Base-by-base conservation (phyloP, 2,797 vertebrate genomes). In the Coregonus sp. region DNA sequence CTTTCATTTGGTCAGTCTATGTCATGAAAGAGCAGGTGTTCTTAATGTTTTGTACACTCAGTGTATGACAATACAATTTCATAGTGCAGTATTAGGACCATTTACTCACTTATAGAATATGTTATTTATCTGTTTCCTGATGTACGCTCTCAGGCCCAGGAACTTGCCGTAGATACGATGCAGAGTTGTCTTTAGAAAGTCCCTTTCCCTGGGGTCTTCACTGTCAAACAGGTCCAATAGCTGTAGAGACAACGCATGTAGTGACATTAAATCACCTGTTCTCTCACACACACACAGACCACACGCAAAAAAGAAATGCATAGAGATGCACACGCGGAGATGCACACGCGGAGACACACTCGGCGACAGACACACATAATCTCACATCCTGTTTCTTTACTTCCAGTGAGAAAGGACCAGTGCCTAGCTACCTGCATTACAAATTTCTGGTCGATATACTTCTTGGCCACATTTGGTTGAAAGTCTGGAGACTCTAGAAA, bases 81-180 rank as follows among this genome's bases (percentile, higher is more conserved):
- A 37, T 37, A 25, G 14, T 3, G 66, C 3, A 51, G 2, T 63
- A 63, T 25, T 63, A 6, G 0, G 72, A 63, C 25, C 25, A 1
- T 1, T 59, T 65, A 94, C 96, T 90, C 92, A 99, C 98, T 97
- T 97, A 97, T 99, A 99, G 96, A 99, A 99, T 95, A 99, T 99
- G 95, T 99, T 98, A 96, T 99, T 99, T 89, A 99, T 99, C 86
- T 99, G 98, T 93, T 99, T 99, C 91, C 98, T 96, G 94, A 99
- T 98, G 95, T 99, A 99, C 18, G 98, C 98, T 90, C 98, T 91
- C 88, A 99, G 94, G 85, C 98, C 98, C 94, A 99, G 93, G 93
- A 99, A 99, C 92, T 99, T 99, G 65, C 98, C 98, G 73, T 99
- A 99, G 95, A 99, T 99, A 87, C 98, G 96, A 92, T 99, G 98